Evolutionary conservation across 2,113 vertebrate genomes (phyloP).

Genomic region (Mionectes macconnelli): DNA sequence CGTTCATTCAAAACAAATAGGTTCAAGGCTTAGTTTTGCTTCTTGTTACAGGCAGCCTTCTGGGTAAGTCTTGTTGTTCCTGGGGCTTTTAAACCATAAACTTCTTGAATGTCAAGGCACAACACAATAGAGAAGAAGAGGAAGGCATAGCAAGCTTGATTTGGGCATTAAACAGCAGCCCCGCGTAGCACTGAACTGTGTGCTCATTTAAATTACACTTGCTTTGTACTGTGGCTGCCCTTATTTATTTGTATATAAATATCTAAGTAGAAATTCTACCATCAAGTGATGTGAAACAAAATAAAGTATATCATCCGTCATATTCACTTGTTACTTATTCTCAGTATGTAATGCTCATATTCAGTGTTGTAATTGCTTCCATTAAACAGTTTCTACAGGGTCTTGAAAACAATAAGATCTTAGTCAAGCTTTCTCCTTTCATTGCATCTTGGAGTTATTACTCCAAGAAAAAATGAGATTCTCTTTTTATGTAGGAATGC

Average conservation of each 20-base stretch:
- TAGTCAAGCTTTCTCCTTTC: slow-evolving; percentile 51
- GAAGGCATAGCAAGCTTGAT: slow-evolving; percentile 2
- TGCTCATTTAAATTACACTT: slow-evolving; percentile 1
- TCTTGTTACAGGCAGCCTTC: slow-evolving; percentile 42
- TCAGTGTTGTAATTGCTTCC: slow-evolving; percentile 46
- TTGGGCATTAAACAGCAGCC: slow-evolving; percentile 5
- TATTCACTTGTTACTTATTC: slow-evolving; percentile 56
- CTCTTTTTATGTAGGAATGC: slow-evolving; percentile 30
- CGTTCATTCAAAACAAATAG: slow-evolving; percentile 7
- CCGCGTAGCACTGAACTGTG: background rate
- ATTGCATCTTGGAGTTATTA: slow-evolving; percentile 53
- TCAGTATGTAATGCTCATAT: slow-evolving; percentile 36
- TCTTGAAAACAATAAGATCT: slow-evolving; percentile 50
- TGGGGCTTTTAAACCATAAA: slow-evolving; percentile 48
- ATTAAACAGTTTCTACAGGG: slow-evolving; percentile 45
- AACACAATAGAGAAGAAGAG: background rate
- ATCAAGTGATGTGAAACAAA: slow-evolving; percentile 7
- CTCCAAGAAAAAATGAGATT: slow-evolving; percentile 39
- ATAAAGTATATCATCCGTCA: slow-evolving; percentile 40
- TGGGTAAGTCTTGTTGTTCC: slow-evolving; percentile 22
- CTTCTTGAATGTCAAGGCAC: slow-evolving; percentile 29
- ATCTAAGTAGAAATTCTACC: slow-evolving; percentile 29
- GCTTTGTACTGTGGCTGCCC: background rate
- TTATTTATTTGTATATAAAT: slow-evolving; percentile 52
- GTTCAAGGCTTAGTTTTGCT: slow-evolving; percentile 32